Evolutionary conservation across 1,140 invertebrate species (phyloP).

Genomic region (Ceratitis capitata): DNA sequence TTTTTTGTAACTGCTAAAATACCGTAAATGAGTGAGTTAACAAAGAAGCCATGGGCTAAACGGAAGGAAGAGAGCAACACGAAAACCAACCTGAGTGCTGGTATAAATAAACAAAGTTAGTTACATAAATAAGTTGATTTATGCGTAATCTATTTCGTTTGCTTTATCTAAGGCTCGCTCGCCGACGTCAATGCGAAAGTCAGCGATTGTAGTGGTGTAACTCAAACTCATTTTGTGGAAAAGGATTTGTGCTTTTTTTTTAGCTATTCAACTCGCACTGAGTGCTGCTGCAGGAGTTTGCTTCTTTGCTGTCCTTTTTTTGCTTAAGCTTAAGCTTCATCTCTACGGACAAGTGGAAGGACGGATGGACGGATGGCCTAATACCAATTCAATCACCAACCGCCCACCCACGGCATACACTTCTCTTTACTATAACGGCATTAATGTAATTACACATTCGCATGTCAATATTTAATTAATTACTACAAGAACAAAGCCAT

Average conservation of each 20-base stretch:
- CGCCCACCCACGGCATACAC: neutral
- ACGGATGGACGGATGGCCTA: too few species aligned
- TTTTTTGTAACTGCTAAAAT: neutral
- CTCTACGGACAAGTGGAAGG: neutral
- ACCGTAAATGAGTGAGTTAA: neutral
- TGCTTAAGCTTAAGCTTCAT: neutral
- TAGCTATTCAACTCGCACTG: neutral
- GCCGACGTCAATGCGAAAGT: neutral
- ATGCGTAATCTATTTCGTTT: neutral
- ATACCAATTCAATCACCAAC: neutral
- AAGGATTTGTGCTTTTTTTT: neutral
- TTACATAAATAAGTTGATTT: neutral
- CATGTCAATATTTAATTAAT: constrained; percentile 40
- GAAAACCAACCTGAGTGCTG: too few species aligned
- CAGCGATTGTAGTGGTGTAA: neutral
- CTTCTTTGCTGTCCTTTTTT: neutral
- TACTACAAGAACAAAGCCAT: constrained; percentile 22
- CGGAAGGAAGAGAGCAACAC: neutral
- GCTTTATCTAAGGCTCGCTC: neutral
- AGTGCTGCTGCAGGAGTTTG: neutral
- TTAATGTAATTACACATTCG: constrained; percentile 15
- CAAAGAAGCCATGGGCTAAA: neutral
- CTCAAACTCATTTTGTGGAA: neutral
- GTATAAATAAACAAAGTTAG: neutral
- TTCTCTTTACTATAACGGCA: neutral